Evolutionary conservation across 1,140 invertebrate species (phyloP), one percentile per base, ranked within the genome.

Genomic region (Apis florea): DNA sequence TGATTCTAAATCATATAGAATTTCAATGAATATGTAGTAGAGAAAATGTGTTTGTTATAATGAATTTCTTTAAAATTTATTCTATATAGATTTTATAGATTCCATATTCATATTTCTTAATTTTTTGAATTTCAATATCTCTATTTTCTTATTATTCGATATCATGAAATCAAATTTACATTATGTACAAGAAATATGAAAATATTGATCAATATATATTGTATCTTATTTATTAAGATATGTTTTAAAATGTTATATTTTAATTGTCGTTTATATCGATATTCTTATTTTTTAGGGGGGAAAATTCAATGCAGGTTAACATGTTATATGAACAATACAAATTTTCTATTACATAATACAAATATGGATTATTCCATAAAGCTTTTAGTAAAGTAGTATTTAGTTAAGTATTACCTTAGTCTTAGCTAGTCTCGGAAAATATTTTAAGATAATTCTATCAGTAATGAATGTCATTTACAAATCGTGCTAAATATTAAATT

Each of bases 401-500:
- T 67, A 73, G 59, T 47, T 64, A 24, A 71, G 17, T 54, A 66
- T 17, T 63, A 12, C n/a, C 17, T 56, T 47, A 54, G 21, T 17
- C 24, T 1, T 49, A 24, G 6, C 40, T 40, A 56, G 26, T 10
- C 8, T 24, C 40, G 13, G 71, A 77, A 59, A 13, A 10, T 70
- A 68, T 56, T 63, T 74, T 17, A 56, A n/a, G 24, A 9, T 67
- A 53, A 70, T 67, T 85, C 31, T 73, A 58, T 64, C 12, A 1
- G 17, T n/a, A 79, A 56, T 19, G 24, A 78, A 85, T 47, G n/a
- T 26, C 78, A 82, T 70, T 47, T 1, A 31, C 19, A 66, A 82
- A 51, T 47, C 3, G 61, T 66, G 8, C 5, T 9, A 26, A 61
- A 53, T 67, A 76, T 12, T n/a, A 59, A 61, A 58, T 56, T 67